Conservation (phyloP, 2,113 vertebrate genomes). For the Psittacula cyanocephala region DNA sequence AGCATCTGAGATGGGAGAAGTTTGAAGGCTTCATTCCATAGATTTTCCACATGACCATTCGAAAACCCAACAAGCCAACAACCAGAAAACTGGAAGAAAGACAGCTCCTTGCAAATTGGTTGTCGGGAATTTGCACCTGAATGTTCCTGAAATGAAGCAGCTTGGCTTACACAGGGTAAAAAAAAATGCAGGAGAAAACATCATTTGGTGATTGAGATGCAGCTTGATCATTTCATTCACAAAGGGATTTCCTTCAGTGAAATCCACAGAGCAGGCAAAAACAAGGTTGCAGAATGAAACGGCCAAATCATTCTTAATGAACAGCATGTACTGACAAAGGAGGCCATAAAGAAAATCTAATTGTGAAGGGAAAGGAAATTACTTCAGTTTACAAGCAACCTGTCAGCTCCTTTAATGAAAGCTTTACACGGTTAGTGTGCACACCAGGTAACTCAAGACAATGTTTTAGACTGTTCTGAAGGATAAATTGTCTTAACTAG, state of each 20-base stretch:
- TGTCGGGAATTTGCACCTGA: background rate
- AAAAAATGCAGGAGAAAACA: background rate
- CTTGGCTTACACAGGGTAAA: background rate
- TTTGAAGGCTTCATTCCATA: background rate
- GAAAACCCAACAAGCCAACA: background rate
- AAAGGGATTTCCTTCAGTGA: background rate
- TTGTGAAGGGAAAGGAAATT: background rate
- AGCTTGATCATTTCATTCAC: background rate
- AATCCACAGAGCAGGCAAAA: background rate
- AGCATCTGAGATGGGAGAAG: background rate
- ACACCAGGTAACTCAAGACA: background rate
- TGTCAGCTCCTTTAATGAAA: slow-evolving; percentile 35
- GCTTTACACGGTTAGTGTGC: background rate
- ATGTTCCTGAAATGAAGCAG: background rate
- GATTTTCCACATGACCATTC: background rate
- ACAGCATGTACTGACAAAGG: background rate
- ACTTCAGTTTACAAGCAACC: slow-evolving; percentile 37
- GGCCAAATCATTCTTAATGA: slow-evolving; percentile 12
- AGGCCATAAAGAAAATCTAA: slow-evolving; percentile 30
- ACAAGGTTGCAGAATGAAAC: background rate
- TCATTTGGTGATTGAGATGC: background rate
- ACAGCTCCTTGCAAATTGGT: background rate
- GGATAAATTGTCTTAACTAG: background rate
- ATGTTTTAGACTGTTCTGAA: background rate
- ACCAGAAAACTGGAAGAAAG: background rate